phyloP scores from a whole-genome alignment of 2,113 vertebrate genomes.

The Ginglymostoma cirratum region DNA sequence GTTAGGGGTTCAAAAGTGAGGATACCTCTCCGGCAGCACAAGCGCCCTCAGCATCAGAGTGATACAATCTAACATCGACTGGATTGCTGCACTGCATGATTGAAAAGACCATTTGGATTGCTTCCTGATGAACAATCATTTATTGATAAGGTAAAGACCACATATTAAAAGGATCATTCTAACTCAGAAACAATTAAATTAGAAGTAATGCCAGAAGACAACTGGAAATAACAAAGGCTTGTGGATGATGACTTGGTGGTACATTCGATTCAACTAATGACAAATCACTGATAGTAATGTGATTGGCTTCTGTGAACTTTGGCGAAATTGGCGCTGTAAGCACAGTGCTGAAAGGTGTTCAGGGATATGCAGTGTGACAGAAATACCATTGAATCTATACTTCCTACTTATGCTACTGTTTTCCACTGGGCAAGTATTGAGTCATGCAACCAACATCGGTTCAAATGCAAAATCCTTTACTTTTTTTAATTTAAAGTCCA shows the following conservation, averaged over 20 bases:
- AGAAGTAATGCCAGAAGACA: not conserved
- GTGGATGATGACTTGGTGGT: not conserved
- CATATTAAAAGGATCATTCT: not conserved
- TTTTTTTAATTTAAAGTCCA: not conserved
- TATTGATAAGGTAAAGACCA: not conserved
- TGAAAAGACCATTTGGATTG: not conserved
- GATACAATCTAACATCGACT: not conserved
- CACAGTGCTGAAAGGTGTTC: not conserved
- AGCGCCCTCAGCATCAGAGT: too few relatives aligned
- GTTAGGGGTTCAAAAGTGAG: too few relatives aligned
- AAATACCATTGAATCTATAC: not conserved
- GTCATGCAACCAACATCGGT: not conserved
- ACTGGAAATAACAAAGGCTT: not conserved
- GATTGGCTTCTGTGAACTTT: not conserved
- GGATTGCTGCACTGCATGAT: not conserved
- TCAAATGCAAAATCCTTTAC: not conserved
- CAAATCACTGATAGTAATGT: not conserved
- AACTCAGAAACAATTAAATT: not conserved
- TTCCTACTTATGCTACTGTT: not conserved
- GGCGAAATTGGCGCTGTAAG: not conserved
- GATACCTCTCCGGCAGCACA: too few relatives aligned
- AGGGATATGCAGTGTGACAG: not conserved
- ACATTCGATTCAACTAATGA: not conserved
- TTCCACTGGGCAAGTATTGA: not conserved
- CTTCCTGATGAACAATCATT: not conserved